Percentiles rank a stretch among this genome's conserved stretches.
Conservation (phyloP, 2,888 invertebrate genomes). For the Megastigmus dorsalis region DNA sequence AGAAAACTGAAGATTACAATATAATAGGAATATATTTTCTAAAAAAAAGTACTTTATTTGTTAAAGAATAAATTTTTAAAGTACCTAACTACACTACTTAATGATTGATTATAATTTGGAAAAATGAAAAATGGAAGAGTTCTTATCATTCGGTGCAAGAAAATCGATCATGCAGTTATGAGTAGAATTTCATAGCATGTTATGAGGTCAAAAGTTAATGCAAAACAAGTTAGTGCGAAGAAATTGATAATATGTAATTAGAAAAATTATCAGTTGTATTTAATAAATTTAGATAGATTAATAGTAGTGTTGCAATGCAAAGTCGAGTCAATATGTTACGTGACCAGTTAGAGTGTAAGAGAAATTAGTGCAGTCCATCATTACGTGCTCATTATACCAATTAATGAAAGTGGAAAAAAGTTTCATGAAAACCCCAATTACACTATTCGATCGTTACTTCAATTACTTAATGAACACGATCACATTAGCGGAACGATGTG, state of each 20-base stretch:
- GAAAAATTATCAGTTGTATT: too few relatives aligned
- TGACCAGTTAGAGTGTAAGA: constrained; percentile 3
- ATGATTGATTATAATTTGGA: neutral
- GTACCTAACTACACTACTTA: too few relatives aligned
- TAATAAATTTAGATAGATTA: neutral
- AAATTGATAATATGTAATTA: constrained; percentile 1
- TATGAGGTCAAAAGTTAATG: neutral
- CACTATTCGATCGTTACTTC: constrained; percentile 26
- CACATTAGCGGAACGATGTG: neutral
- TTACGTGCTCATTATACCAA: constrained; percentile 29
- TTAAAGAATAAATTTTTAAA: too few relatives aligned
- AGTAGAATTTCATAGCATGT: neutral
- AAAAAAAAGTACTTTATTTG: too few relatives aligned
- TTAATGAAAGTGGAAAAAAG: constrained; percentile 45
- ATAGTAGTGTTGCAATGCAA: too few relatives aligned
- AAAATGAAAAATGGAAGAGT: constrained; percentile 4
- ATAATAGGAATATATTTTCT: too few relatives aligned
- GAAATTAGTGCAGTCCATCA: constrained; percentile 29
- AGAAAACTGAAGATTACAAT: too few relatives aligned
- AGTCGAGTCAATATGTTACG: neutral
- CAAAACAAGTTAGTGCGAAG: neutral
- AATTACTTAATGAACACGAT: constrained; percentile 1
- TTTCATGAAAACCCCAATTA: constrained; percentile 53
- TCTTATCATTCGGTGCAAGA: constrained; percentile 15
- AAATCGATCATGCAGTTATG: constrained; percentile 22